phyloP scores from a whole-genome alignment of 1,140 invertebrate genomes.

The Ganaspis sp. region DNA sequence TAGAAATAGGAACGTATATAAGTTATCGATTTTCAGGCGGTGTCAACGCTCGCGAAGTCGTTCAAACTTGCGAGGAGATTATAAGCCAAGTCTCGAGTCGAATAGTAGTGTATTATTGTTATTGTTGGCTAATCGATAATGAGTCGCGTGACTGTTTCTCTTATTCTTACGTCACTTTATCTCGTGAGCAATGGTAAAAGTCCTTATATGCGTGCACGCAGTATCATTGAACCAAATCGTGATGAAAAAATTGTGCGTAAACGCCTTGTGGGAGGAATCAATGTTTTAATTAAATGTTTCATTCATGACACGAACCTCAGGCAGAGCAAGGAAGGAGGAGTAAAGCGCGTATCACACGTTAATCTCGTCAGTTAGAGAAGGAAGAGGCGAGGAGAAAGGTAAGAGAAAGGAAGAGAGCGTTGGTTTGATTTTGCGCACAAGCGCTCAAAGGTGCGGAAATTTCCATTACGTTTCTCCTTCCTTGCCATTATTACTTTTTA shows the following conservation, averaged over 20 bases:
- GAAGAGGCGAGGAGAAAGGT: background rate
- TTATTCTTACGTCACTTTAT: background rate
- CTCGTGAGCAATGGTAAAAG: background rate
- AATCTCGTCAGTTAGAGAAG: background rate
- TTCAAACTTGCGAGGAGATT: background rate
- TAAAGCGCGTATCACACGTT: background rate
- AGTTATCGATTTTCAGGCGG: background rate
- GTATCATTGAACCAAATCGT: conserved; percentile 1
- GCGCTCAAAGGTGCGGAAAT: conserved; percentile 11
- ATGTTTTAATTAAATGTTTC: background rate
- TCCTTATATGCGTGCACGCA: background rate
- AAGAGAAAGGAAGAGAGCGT: conserved; percentile 14
- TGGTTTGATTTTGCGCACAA: background rate
- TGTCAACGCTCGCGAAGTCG: conserved; percentile 4
- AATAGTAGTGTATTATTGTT: background rate
- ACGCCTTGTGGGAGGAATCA: background rate
- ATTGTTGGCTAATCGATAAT: background rate
- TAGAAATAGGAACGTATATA: background rate
- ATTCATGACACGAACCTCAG: background rate
- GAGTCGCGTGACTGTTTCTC: conserved; percentile 11
- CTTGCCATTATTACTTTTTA: background rate
- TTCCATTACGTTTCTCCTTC: conserved; percentile 6
- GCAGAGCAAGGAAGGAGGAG: background rate
- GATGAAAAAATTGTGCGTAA: background rate
- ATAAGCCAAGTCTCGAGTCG: background rate